A percentile compares a stretch with the other conserved stretches of the same genome.
These are phyloP conservation scores for Stictonetta naevosa DNA, from an alignment of 2,113 vertebrate genomes.

Conservation along the genomic window DNA sequence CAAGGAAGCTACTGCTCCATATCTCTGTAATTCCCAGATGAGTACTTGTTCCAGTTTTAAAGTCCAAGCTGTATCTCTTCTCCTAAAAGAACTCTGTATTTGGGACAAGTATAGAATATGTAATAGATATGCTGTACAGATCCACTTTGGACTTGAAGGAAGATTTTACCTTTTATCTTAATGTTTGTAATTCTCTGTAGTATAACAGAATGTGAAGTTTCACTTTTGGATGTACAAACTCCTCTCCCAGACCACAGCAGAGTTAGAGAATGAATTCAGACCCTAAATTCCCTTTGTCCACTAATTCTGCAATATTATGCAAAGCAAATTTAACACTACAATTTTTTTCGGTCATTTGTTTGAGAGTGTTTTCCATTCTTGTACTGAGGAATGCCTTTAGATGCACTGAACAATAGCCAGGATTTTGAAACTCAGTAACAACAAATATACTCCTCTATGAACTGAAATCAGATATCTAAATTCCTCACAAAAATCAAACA, in stretches of 20 bases:
- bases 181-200: background rate
- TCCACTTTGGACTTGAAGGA: background rate
- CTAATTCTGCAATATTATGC: background rate
- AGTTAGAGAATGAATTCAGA: background rate
- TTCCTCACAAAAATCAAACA: background rate
- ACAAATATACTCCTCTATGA: background rate
- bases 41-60: conserved; percentile 18
- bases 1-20: background rate
- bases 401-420: background rate
- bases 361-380: background rate
- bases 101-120: conserved; percentile 24
- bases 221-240: background rate
- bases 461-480: background rate
- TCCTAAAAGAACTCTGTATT: background rate
- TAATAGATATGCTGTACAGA: background rate
- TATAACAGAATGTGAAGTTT: background rate
- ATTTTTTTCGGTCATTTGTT: background rate
- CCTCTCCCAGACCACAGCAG: background rate
- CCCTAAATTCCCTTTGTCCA: background rate
- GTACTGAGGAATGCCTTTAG: background rate
- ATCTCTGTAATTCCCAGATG: background rate
- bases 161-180: conserved; percentile 10
- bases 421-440: background rate
- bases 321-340: background rate
- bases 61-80: background rate